Base-by-base conservation (phyloP, 2,113 vertebrate genomes). In the Speoplatyrhinus poulsoni region DNA sequence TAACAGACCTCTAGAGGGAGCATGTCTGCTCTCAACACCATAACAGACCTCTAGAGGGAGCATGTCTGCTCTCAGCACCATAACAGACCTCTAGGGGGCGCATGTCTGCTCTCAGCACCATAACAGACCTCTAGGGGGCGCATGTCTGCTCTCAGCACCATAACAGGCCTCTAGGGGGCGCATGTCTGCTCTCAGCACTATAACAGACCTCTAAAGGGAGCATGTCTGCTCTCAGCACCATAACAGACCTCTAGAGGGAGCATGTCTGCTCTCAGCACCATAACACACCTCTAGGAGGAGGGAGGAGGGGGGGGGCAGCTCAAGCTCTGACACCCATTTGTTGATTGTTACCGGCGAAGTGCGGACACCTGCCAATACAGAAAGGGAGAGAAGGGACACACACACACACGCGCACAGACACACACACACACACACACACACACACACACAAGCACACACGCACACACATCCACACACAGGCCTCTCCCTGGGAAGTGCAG, bases 291-390 rank as follows among this genome's bases (percentile, higher is more conserved):
- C 26, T 26, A 26, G 2, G 26, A 2, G 47, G 70, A 64, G 66
- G 67, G 68, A 68, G 65, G 57, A 4, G 5, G 8, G 56, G 56
- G 17, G 85, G 65, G 74, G 57, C 82, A 75, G 72, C 73, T 60
- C 79, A 82, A 73, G 78, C 76, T 70, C 64, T 46, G 72, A 83
- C 83, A 87, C 80, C 88, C 80, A 90, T 91, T 88, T 90, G 85
- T 83, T 91, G 91, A 91, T 92, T 92, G 87, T 85, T 90, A 84
- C 88, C 68, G 79, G 84, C 75, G 86, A 72, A 87, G 81, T 79
- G 81, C 85, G 85, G 87, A 87, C 81, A 87, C 81, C 80, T 84
- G 89, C 88, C 90, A 92, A 69, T 63, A 77, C 63, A 77, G 72
- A 84, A 78, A 70, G 75, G 63, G 87, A 88, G 83, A 88, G 85